Evolutionary conservation across 2,888 invertebrate genomes (phyloP), one percentile per base, ranked within the genome.

Genomic region (Eudasyphora cyanicolor): DNA sequence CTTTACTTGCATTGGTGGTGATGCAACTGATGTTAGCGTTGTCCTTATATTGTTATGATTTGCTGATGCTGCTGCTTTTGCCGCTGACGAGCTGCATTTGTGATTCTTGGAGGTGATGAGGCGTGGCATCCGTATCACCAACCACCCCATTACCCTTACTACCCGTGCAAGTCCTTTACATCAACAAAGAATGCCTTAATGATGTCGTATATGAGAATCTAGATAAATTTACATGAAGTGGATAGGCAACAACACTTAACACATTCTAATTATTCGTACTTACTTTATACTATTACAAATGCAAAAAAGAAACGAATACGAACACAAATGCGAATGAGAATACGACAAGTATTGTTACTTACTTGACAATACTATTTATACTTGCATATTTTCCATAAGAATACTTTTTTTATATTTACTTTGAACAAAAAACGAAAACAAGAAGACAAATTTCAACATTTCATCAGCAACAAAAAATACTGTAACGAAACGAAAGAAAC

Each of bases 181-280:
- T n/a, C 14, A 14, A 29, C 60, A 60, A n/a, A n/a, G n/a, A n/a
- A n/a, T n/a, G n/a, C 60, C 29, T 29, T 60, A 6, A 54, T 27
- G 60, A 29, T 4, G 60, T 14, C 29, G 17, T 54, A 2, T 29
- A 62, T 62, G 62, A 17, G 29, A 29, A 27, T 62, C 62, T 62
- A 62, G 42, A 67, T 67, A 67, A 87, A 87, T 88, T 87, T 87
- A 73, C 82, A 86, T 85, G 84, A 81, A 86, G 87, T 87, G 88
- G 87, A 86, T 79, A 84, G 85, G 84, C 84, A 83, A 89, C 90
- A 89, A 89, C 90, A 89, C 90, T 90, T 90, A 90, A 90, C 90
- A 89, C 90, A 90, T 90, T 90, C 90, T 90, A 90, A 90, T 90
- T 90, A 90, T 90, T 89, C 89, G 88, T 89, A 89, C 89, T 90